These are phyloP conservation scores for Habrosyne pyritoides DNA, from an alignment of 2,888 invertebrate genomes.

Conservation along the genomic window DNA sequence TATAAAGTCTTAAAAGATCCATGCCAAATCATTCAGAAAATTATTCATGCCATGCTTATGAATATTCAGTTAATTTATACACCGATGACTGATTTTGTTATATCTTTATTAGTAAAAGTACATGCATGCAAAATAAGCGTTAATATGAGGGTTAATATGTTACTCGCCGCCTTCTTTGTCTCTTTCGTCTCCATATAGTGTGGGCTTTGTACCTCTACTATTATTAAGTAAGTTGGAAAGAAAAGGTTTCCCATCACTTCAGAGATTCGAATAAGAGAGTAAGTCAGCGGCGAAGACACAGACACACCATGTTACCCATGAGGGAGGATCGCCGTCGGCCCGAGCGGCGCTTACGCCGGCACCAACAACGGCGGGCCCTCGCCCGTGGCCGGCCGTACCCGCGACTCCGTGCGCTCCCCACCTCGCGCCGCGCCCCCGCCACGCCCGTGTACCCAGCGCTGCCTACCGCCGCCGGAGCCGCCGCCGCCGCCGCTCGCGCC, in stretches of 20 bases:
- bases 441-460: constrained; percentile 38
- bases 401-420: constrained; percentile 61
- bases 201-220: neutral
- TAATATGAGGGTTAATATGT: constrained; percentile 72
- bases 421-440: constrained; percentile 54
- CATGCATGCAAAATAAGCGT: constrained; percentile 63
- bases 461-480: constrained; percentile 36
- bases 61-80: neutral
- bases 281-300: constrained; percentile 60
- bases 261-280: constrained; percentile 45
- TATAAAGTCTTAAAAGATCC: neutral
- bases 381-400: constrained; percentile 66
- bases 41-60: neutral
- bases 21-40: neutral
- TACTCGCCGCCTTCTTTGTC: constrained; percentile 36
- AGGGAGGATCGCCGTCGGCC: constrained; percentile 72
- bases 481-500: constrained; percentile 12
- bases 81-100: constrained; percentile 5
- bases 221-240: neutral
- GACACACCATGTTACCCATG: constrained; percentile 83
- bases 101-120: constrained; percentile 40
- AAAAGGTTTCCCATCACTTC: neutral
- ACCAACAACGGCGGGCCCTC: constrained; percentile 68
- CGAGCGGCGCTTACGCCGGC: constrained; percentile 74
- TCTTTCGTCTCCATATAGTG: neutral